Conservation (phyloP, 2,113 vertebrate genomes). For the Cathartes aura region DNA sequence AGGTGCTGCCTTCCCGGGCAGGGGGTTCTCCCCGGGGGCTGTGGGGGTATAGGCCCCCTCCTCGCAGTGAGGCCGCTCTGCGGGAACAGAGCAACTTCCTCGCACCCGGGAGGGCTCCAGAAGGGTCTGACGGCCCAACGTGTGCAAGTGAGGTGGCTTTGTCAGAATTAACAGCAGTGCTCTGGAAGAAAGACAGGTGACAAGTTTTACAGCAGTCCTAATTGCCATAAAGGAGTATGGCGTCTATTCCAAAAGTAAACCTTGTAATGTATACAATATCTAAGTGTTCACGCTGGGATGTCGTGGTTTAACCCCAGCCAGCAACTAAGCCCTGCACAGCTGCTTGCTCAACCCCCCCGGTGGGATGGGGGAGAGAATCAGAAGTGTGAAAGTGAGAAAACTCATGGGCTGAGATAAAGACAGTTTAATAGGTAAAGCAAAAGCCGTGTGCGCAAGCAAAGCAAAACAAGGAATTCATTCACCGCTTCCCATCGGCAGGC, state of each 20-base stretch:
- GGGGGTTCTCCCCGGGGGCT: fast-evolving
- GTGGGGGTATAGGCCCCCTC: fast-evolving
- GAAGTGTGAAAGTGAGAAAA: no score
- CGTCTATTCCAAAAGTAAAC: not conserved
- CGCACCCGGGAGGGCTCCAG: fast-evolving
- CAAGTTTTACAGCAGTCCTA: no score
- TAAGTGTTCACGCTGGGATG: not conserved
- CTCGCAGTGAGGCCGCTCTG: no score
- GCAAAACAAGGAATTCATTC: no score
- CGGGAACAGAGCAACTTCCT: fast-evolving
- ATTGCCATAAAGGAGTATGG: not conserved
- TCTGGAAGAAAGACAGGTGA: not conserved
- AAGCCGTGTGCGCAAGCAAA: no score
- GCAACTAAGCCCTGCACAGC: no score
- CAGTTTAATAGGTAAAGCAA: no score
- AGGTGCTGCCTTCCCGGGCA: fast-evolving
- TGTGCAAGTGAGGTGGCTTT: fast-evolving
- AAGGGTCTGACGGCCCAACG: fast-evolving
- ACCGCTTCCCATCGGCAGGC: no score
- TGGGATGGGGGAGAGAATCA: no score
- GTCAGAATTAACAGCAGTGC: not conserved
- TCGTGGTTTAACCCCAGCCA: no score
- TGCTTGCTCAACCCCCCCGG: no score
- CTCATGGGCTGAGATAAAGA: no score
- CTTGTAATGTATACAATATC: fast-evolving